phyloP scores from a whole-genome alignment of 1,140 invertebrate species.

The Drosophila fuyamai region DNA sequence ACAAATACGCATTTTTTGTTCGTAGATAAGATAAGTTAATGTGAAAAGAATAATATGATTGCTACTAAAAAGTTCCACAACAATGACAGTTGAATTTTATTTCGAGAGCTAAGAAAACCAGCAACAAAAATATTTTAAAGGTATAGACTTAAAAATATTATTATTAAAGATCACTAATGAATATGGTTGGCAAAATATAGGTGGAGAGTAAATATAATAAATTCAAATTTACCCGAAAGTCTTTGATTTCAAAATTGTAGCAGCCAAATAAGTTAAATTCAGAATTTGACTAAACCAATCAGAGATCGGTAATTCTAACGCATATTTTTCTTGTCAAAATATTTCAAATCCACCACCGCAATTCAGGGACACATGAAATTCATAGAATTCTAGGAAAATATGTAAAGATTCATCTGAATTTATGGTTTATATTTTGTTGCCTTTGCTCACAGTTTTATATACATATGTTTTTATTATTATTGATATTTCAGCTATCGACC shows the following conservation, averaged over 20 bases:
- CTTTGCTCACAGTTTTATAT: no score
- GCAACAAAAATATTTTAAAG: conserved; percentile 47
- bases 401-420: no score
- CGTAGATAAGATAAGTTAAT: conserved; percentile 40
- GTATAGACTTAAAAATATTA: conserved; percentile 41
- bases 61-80: conserved; percentile 34
- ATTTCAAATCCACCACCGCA: no score
- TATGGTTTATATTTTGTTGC: no score
- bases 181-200: conserved; percentile 16
- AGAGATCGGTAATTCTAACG: no score
- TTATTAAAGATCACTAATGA: conserved; percentile 25
- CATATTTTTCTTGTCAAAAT: no score
- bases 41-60: conserved; percentile 27
- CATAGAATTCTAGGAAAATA: no score
- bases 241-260: conserved; percentile 19
- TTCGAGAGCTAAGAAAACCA: conserved; percentile 26
- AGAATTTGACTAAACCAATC: neutral
- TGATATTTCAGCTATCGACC: no score
- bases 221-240: conserved; percentile 20
- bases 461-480: no score
- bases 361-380: no score
- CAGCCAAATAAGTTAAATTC: conserved; percentile 5
- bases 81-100: conserved; percentile 39
- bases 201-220: conserved; percentile 34
- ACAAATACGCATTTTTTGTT: conserved; percentile 76